phyloP scores from a whole-genome alignment of 2,113 vertebrate species.

The Gopherus flavomarginatus region DNA sequence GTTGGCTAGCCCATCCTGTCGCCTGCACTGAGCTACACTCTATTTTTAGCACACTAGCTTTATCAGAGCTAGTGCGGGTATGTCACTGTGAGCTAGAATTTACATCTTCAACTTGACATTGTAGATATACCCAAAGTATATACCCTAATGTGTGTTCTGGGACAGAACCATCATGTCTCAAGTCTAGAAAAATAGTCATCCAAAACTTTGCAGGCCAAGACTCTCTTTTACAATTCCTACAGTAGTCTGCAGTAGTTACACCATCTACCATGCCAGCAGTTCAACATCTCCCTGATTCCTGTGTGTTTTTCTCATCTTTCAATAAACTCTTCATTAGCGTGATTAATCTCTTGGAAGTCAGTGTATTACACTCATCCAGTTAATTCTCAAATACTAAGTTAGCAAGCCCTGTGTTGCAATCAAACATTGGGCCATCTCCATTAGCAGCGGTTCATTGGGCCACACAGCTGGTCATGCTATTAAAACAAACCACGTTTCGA shows the following conservation, averaged over 20 bases:
- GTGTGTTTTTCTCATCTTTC: not conserved
- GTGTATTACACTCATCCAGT: not conserved
- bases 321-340: not conserved
- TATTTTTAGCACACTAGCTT: not conserved
- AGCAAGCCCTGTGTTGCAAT: slow-evolving; percentile 20
- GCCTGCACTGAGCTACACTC: not conserved
- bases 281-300: not conserved
- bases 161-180: not conserved
- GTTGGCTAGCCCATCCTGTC: not conserved
- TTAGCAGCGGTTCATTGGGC: slow-evolving; percentile 43
- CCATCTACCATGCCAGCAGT: not conserved
- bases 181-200: not conserved
- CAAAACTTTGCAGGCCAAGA: not conserved
- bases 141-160: not conserved
- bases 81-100: not conserved
- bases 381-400: slow-evolving; percentile 8
- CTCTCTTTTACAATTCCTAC: not conserved
- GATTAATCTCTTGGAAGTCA: not conserved
- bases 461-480: slow-evolving; percentile 30
- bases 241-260: not conserved
- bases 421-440: slow-evolving; percentile 53
- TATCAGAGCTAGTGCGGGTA: not conserved
- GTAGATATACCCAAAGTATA: not conserved
- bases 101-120: not conserved
- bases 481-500: slow-evolving; percentile 28